Base-by-base conservation (phyloP, 1,140 invertebrate species). In the Diuraphis noxia region DNA sequence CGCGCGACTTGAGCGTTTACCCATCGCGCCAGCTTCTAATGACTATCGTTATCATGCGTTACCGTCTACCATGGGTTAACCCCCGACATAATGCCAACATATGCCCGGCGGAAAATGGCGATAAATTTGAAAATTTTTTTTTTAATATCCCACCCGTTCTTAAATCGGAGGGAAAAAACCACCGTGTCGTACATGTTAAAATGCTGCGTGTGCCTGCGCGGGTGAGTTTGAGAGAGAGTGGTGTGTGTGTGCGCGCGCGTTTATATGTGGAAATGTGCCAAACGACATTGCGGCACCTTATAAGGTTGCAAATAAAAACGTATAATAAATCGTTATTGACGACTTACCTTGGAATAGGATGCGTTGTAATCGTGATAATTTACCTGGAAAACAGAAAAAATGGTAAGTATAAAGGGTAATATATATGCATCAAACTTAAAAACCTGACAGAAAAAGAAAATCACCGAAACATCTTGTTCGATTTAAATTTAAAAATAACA, bases 281-380 rank as follows among this genome's bases (percentile, higher is more conserved):
- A 72, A 88, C 87, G 56, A 88, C 87, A 43, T 72, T 77, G 63
- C 87, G 52, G 36, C 56, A 34, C 52, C 87, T 17, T 41, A 88
- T 88, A 88, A 72, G 87, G 87, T 72, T 41, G 30, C 56, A 86
- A 86, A 86, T 86, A 86, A 52, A 52, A 52, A 52, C 36, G 19
- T 52, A 86, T 38, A 36, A 86, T 86, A 52, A 86, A 86, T 49
- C 43, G 19, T 38, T 43, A 52, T 86, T 38, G 46, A 52, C 23
- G 41, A 82, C 89, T 81, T 91, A 91, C 89, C 89, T 91, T 91
- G 72, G 89, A 91, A 49, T 81, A 91, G 34, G 89, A 49, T 38
- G 89, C 77, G 43, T 46, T 79, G 89, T 91, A 91, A 38, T 91
- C 89, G 77, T 91, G 89, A 52, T 49, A 91, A 77, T 91, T 91